These are phyloP conservation scores for Schizaphis graminum DNA, from an alignment of 2,888 invertebrate species.

Conservation along the genomic window DNA sequence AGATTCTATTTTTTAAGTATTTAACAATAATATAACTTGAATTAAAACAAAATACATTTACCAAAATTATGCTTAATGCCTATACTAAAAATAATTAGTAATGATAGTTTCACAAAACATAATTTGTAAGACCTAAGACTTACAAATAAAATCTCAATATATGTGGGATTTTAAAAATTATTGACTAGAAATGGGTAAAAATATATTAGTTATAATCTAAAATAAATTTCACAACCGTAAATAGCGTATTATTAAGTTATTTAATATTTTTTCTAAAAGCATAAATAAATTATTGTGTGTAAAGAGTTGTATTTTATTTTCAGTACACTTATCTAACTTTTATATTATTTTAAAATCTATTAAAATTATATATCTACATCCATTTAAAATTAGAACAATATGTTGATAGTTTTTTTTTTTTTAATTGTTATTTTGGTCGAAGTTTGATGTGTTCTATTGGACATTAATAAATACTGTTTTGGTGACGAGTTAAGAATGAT, in stretches of 20 bases:
- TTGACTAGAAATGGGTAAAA: conserved; percentile 61
- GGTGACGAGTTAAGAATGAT: conserved; percentile 40
- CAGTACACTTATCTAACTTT: not conserved
- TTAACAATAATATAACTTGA: conserved; percentile 39
- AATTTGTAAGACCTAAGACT: conserved; percentile 35
- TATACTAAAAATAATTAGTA: conserved; percentile 45
- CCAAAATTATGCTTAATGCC: conserved; percentile 23
- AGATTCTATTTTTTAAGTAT: conserved; percentile 53
- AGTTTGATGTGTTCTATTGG: conserved; percentile 31
- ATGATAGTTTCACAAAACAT: conserved; percentile 51
- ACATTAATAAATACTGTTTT: conserved; percentile 54
- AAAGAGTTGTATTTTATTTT: conserved; percentile 25
- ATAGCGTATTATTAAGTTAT: conserved; percentile 46
- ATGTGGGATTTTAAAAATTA: conserved; percentile 14
- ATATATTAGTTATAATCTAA: conserved; percentile 61
- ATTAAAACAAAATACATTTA: conserved; percentile 34
- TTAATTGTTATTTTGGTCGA: conserved; percentile 5
- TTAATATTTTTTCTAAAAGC: conserved; percentile 53
- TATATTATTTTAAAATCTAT: conserved; percentile 21
- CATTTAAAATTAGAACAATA: conserved; percentile 17
- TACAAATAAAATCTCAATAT: conserved; percentile 41
- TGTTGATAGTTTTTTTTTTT: not conserved
- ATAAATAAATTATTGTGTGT: conserved; percentile 39
- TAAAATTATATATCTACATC: conserved; percentile 44
- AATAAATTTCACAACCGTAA: conserved; percentile 59